phyloP scores from a whole-genome alignment of 2,888 invertebrate species.

The Catocala nupta region DNA sequence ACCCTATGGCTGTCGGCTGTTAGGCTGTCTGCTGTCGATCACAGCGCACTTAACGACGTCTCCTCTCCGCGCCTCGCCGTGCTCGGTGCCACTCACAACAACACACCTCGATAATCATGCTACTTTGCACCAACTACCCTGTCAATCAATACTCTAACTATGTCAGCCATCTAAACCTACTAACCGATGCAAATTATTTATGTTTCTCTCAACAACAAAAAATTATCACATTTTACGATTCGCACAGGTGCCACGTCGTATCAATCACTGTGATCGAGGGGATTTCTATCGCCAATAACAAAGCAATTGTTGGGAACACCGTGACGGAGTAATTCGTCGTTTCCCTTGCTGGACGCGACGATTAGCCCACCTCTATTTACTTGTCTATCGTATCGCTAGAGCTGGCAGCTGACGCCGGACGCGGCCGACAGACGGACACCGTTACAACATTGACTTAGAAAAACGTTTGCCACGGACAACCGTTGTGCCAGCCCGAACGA shows the following conservation, averaged over 20 bases:
- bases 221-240: slow-evolving; percentile 40
- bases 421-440: slow-evolving; percentile 82
- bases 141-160: slow-evolving; percentile 63
- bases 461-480: slow-evolving; percentile 81
- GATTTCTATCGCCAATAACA: slow-evolving; percentile 76
- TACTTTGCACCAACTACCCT: slow-evolving; percentile 65
- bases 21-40: slow-evolving; percentile 68
- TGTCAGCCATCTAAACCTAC: slow-evolving; percentile 43
- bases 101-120: slow-evolving; percentile 62
- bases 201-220: slow-evolving; percentile 15
- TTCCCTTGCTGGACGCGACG: slow-evolving; percentile 85
- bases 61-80: slow-evolving; percentile 64
- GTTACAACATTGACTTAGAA: slow-evolving; percentile 85
- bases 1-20: slow-evolving; percentile 60
- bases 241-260: slow-evolving; percentile 61
- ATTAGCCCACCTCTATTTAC: slow-evolving; percentile 85
- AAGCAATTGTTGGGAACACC: slow-evolving; percentile 80
- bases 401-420: slow-evolving; percentile 85
- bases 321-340: slow-evolving; percentile 86
- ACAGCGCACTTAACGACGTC: slow-evolving; percentile 66
- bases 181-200: slow-evolving; percentile 36
- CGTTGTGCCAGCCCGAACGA: slow-evolving; percentile 64
- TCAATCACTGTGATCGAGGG: slow-evolving; percentile 56
- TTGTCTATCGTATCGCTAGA: slow-evolving; percentile 80
- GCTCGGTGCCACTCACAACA: slow-evolving; percentile 55